phyloP scores from a whole-genome alignment of 2,113 vertebrate genomes.

The Ivindomyrus marchei region DNA sequence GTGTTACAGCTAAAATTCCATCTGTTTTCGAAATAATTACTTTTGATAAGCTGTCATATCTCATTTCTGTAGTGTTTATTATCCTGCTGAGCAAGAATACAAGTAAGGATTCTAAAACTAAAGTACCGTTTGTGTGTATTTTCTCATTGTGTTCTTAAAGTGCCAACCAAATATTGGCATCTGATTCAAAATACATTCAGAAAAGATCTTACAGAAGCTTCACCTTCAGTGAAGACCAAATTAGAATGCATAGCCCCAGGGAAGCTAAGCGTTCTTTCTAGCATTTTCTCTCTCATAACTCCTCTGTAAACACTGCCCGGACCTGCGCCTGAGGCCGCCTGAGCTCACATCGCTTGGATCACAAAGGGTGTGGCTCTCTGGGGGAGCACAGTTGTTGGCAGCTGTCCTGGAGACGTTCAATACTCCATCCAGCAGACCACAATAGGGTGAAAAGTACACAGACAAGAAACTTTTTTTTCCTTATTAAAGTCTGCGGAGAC shows the following conservation, averaged over 20 bases:
- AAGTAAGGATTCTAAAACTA: background rate
- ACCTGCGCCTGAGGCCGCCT: constrained; percentile 28
- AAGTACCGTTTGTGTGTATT: constrained; percentile 2
- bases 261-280: constrained; percentile 18
- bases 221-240: background rate
- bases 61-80: background rate
- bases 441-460: constrained; percentile 45
- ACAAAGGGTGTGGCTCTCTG: constrained; percentile 25
- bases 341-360: constrained; percentile 22
- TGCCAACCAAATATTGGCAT: constrained; percentile 11
- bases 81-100: background rate
- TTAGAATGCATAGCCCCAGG: constrained; percentile 37
- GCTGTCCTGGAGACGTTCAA: constrained; percentile 35
- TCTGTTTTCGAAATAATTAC: background rate
- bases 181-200: constrained; percentile 26
- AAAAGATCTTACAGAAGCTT: constrained; percentile 26
- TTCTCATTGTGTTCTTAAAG: constrained; percentile 10
- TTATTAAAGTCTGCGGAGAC: constrained; percentile 30
- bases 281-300: constrained; percentile 23
- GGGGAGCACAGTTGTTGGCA: constrained; percentile 31
- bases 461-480: constrained; percentile 37
- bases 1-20: background rate
- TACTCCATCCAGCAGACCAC: constrained; percentile 41
- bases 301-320: constrained; percentile 11
- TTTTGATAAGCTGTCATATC: background rate